Evolutionary conservation across 1,140 invertebrate genomes (phyloP), one percentile per base, ranked within the genome.

Genomic region (Heliothis subflexa): DNA sequence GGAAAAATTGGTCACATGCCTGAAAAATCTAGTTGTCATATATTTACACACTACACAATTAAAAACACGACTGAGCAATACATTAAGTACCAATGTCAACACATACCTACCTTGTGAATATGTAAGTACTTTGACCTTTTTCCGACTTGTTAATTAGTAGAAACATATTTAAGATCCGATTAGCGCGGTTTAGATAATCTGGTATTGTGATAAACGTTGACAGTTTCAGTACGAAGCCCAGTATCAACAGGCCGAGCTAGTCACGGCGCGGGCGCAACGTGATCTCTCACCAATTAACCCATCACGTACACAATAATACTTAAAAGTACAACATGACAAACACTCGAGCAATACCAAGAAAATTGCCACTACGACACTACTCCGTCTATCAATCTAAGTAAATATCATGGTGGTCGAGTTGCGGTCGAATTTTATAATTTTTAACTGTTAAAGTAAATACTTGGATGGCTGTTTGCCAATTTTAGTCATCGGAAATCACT

Each of bases 401-500:
- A 78, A 81, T 78, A 78, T 62, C 45, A 66, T 77, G 7, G 16
- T 55, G 47, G 61, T 40, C 33, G 50, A 50, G 25, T 57, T 57
- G 54, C 66, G 62, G 45, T 52, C 62, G 33, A 45, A 62, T 61
- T 78, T 45, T 71, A 72, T 72, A 80, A n/a, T 79, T 85, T 86
- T 83, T 81, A 77, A 66, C 74, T 83, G 79, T 85, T 82, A 85
- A 86, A 87, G 85, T 91, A 79, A 90, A 93, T 87, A 92, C 76
- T 85, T 64, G 84, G 84, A 80, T 89, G 81, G 80, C 55, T 89
- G 79, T 91, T 91, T 90, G 85, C 85, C 85, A 81, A 81, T 73
- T 64, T 91, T 87, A 90, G 85, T 93, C 88, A 91, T 88, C 54
- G 76, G 59, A 66, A 82, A 85, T 90, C 84, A 85, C 73, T 88